A percentile compares a stretch with the other conserved stretches of the same genome.
These are phyloP conservation scores for Platysternon megacephalum DNA, from an alignment of 2,113 vertebrate genomes.

Conservation along the genomic window DNA sequence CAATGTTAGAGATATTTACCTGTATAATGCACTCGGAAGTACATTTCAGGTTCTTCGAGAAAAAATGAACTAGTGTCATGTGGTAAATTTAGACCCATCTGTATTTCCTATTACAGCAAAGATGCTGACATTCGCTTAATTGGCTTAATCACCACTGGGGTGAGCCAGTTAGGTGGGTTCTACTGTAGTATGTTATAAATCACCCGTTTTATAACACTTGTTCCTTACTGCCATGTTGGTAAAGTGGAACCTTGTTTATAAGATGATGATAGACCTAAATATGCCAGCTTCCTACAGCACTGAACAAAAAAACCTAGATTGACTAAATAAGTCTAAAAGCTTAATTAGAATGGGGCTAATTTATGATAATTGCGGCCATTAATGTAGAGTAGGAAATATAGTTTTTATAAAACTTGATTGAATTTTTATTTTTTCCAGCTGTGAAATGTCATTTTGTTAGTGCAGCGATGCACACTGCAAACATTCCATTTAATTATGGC, in stretches of 20 bases:
- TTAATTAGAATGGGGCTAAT: neutral
- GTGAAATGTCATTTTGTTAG: slow-evolving; percentile 15
- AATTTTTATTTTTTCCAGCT: slow-evolving; percentile 41
- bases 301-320: neutral
- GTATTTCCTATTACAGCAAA: neutral
- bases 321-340: neutral
- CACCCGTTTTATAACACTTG: neutral
- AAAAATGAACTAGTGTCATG: neutral
- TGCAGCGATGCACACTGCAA: neutral
- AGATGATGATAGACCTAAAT: neutral
- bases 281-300: neutral
- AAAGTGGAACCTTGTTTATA: neutral
- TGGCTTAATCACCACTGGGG: neutral
- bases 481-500: slow-evolving; percentile 36
- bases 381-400: accelerated
- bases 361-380: neutral
- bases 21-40: neutral
- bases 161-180: neutral
- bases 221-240: accelerated
- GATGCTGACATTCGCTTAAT: slow-evolving; percentile 1
- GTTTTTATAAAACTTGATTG: neutral
- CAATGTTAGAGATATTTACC: neutral
- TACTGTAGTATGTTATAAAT: neutral
- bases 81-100: neutral
- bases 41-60: neutral